These are phyloP conservation scores for Gadus macrocephalus DNA, from an alignment of 2,113 vertebrate genomes.

Conservation along the genomic window DNA sequence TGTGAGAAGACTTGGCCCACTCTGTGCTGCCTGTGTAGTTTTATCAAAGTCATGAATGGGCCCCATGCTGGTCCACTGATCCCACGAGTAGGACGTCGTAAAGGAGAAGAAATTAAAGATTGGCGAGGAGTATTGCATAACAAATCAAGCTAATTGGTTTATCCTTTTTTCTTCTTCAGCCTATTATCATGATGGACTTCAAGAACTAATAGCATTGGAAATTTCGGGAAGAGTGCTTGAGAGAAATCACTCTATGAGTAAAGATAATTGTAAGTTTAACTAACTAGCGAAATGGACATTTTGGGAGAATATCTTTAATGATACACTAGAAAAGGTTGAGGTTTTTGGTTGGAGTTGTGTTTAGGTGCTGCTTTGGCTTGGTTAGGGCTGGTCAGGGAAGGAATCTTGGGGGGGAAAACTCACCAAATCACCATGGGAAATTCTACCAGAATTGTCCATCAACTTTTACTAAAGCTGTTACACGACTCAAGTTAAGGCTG, in stretches of 20 bases:
- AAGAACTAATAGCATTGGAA: slow-evolving; percentile 22
- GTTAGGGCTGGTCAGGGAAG: too few species aligned
- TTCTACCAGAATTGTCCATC: too few species aligned
- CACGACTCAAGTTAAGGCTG: too few species aligned
- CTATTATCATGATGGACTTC: slow-evolving; percentile 29
- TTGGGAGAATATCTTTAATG: not conserved
- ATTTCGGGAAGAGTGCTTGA: slow-evolving; percentile 30
- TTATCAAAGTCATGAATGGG: not conserved
- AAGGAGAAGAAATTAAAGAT: slow-evolving; percentile 18
- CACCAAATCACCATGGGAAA: too few species aligned
- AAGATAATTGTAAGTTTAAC: slow-evolving; percentile 3
- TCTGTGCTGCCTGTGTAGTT: not conserved
- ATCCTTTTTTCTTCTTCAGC: slow-evolving; percentile 5
- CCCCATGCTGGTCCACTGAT: slow-evolving; percentile 15
- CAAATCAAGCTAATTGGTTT: slow-evolving; percentile 45
- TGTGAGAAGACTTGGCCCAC: too few species aligned
- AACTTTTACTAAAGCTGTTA: too few species aligned
- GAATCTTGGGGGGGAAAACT: too few species aligned
- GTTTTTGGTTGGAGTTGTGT: too few species aligned
- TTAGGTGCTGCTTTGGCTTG: too few species aligned
- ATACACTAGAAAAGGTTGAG: not conserved
- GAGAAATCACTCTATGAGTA: slow-evolving; percentile 14
- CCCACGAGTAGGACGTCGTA: slow-evolving; percentile 19
- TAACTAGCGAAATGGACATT: not conserved
- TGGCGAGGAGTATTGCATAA: slow-evolving; percentile 16